phyloP scores from a whole-genome alignment of 1,140 invertebrate species.

The Tetragnatha versicolor region DNA sequence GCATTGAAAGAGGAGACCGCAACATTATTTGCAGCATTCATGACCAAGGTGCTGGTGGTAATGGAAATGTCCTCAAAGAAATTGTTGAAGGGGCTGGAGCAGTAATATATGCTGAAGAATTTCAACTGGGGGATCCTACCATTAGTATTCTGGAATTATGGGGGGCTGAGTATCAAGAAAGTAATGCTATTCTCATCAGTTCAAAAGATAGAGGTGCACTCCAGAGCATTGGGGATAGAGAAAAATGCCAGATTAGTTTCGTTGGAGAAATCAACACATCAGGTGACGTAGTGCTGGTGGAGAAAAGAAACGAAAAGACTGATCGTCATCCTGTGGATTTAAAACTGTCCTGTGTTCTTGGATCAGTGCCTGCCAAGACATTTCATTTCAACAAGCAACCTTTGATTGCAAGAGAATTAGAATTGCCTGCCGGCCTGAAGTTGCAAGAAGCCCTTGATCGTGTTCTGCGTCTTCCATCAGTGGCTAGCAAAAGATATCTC shows the following conservation, averaged over 20 bases:
- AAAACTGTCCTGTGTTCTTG: slow-evolving; percentile 87
- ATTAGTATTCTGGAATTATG: slow-evolving; percentile 92
- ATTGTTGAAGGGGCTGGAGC: slow-evolving; percentile 93
- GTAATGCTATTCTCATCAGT: slow-evolving; percentile 84
- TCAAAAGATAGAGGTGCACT: slow-evolving; percentile 72
- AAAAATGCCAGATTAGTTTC: slow-evolving; percentile 91
- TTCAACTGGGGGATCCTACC: slow-evolving; percentile 93
- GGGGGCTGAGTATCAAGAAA: slow-evolving; percentile 99
- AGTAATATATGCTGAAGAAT: slow-evolving; percentile 84
- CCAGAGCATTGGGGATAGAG: slow-evolving; percentile 78
- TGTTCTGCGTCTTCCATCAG: slow-evolving; percentile 87
- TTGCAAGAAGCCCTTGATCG: slow-evolving; percentile 75
- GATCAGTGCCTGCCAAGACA: slow-evolving; percentile 83
- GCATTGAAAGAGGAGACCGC: slow-evolving; percentile 69
- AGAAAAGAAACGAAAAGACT: slow-evolving; percentile 56
- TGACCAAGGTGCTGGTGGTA: slow-evolving; percentile 96
- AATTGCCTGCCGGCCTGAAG: slow-evolving; percentile 68
- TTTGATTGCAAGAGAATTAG: slow-evolving; percentile 62
- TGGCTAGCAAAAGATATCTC: slow-evolving; percentile 93
- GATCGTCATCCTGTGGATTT: slow-evolving; percentile 79
- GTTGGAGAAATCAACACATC: slow-evolving; percentile 90
- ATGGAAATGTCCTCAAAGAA: slow-evolving; percentile 97
- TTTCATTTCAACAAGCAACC: slow-evolving; percentile 59
- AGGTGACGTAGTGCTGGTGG: slow-evolving; percentile 71
- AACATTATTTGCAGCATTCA: slow-evolving; percentile 71